A percentile compares a stretch with the other conserved stretches of the same genome.
These are phyloP conservation scores for Syngnathus scovelli DNA, from an alignment of 2,113 vertebrate genomes.

Conservation along the genomic window DNA sequence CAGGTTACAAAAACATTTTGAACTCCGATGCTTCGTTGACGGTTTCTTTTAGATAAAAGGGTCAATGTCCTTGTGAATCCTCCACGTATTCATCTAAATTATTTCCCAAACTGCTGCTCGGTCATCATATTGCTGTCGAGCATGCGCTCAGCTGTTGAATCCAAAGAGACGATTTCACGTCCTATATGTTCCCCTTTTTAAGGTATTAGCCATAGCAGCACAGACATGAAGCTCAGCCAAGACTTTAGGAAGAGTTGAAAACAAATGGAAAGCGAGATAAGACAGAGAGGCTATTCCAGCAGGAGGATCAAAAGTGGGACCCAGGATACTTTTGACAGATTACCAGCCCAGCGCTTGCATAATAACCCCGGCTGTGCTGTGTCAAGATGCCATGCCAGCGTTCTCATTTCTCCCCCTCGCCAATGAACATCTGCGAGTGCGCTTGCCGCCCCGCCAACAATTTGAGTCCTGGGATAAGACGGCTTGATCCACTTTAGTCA, in stretches of 20 bases:
- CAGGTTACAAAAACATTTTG: too few species aligned
- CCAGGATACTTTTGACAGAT: slow-evolving; percentile 36
- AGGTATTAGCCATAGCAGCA: neutral
- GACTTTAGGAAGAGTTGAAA: neutral
- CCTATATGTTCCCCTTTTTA: neutral
- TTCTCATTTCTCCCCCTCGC: slow-evolving; percentile 22
- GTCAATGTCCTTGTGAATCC: too few species aligned
- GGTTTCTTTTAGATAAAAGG: too few species aligned
- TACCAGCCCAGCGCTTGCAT: slow-evolving; percentile 26
- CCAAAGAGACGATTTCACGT: too few species aligned
- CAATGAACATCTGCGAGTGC: slow-evolving; percentile 43
- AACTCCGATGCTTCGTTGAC: too few species aligned
- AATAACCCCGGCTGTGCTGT: slow-evolving; percentile 18
- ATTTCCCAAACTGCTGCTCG: too few species aligned
- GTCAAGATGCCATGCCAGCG: slow-evolving; percentile 31
- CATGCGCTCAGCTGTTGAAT: too few species aligned
- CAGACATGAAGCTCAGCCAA: neutral
- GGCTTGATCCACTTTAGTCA: slow-evolving; percentile 68
- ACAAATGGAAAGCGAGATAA: neutral
- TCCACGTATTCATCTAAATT: too few species aligned
- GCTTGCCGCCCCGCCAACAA: slow-evolving; percentile 31
- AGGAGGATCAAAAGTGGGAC: slow-evolving; percentile 33
- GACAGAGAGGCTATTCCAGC: slow-evolving; percentile 6
- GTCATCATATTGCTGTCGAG: too few species aligned
- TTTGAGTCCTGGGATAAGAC: slow-evolving; percentile 57